phyloP scores from a whole-genome alignment of 2,888 invertebrate genomes.

The Polymixis lichenea region DNA sequence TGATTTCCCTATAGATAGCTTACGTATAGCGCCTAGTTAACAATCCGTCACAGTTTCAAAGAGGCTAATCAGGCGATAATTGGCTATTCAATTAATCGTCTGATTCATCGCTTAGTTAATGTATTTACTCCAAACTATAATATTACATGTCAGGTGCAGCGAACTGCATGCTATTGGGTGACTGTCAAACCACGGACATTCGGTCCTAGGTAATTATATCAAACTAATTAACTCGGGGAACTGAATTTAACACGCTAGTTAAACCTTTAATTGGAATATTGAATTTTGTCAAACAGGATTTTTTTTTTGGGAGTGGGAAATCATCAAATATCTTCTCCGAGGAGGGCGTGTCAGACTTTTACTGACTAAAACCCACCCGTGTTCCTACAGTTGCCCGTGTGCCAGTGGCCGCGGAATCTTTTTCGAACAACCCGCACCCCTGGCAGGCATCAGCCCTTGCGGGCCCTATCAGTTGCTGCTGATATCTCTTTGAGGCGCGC shows the following conservation, averaged over 20 bases:
- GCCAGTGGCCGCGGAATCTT: too few species aligned
- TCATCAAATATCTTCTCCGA: too few species aligned
- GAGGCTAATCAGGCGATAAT: not conserved
- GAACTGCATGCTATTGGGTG: not conserved
- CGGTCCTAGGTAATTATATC: not conserved
- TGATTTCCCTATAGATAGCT: accelerated
- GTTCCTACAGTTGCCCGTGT: too few species aligned
- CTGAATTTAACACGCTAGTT: not conserved
- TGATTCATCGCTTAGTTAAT: not conserved
- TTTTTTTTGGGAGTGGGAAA: too few species aligned
- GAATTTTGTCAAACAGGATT: not conserved
- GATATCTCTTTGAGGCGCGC: too few species aligned
- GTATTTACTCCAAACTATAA: constrained; percentile 1
- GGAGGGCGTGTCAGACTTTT: too few species aligned
- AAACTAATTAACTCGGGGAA: not conserved
- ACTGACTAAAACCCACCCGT: too few species aligned
- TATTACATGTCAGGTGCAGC: constrained; percentile 5
- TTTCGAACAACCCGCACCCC: too few species aligned
- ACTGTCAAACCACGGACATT: not conserved
- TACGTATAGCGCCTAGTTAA: not conserved
- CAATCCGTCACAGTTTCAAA: not conserved
- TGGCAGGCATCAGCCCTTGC: too few species aligned
- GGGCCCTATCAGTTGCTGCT: too few species aligned
- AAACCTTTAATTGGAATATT: not conserved
- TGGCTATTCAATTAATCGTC: not conserved